A percentile compares a stretch with the other conserved stretches of the same genome.
phyloP scores from a whole-genome alignment of 2,797 vertebrate species.

The Sebastes taczanowskii region DNA sequence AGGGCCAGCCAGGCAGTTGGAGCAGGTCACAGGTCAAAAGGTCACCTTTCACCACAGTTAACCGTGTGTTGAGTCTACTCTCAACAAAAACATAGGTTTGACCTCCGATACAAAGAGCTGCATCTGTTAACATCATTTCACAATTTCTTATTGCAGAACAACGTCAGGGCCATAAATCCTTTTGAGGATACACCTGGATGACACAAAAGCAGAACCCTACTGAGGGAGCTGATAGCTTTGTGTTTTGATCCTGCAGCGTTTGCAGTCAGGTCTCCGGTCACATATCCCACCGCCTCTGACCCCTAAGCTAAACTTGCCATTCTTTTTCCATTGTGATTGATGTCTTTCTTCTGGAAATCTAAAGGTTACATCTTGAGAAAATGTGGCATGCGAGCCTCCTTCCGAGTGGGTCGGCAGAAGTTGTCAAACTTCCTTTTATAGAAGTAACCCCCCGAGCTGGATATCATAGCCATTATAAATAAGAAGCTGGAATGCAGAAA shows the following conservation, averaged over 20 bases:
- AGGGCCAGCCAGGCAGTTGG: constrained; percentile 9
- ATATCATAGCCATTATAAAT: constrained; percentile 78
- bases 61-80: background rate
- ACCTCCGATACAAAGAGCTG: constrained; percentile 8
- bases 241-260: constrained; percentile 1
- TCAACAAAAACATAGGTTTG: constrained; percentile 33
- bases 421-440: constrained; percentile 80
- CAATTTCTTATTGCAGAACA: background rate
- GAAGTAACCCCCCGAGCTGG: constrained; percentile 72
- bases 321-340: constrained; percentile 50
- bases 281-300: constrained; percentile 12
- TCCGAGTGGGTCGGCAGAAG: constrained; percentile 54
- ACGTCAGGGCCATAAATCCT: constrained; percentile 1
- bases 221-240: background rate
- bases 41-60: constrained; percentile 28
- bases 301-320: constrained; percentile 49
- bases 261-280: constrained; percentile 29
- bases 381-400: constrained; percentile 60
- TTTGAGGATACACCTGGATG: constrained; percentile 6
- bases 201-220: constrained; percentile 1
- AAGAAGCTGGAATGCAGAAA: constrained; percentile 77
- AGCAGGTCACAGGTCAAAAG: constrained; percentile 41
- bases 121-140: background rate
- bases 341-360: constrained; percentile 59
- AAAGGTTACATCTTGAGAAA: constrained; percentile 67